Evolutionary conservation across 2,888 invertebrate genomes (phyloP).

Genomic region (Archaeoteleia sp.): DNA sequence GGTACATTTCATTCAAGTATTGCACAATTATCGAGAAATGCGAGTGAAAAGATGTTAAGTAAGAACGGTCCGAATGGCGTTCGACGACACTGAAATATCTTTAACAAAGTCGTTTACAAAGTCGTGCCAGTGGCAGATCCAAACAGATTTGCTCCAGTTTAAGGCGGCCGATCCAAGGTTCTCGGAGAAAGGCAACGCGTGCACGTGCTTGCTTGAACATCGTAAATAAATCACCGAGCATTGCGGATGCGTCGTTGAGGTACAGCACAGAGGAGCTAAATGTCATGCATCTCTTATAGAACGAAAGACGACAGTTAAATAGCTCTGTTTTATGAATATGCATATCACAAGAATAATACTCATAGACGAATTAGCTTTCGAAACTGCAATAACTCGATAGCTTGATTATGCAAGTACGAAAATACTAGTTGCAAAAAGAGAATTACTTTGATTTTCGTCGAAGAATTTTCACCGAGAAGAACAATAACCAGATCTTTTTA

Average conservation of each 20-base stretch:
- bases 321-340: constrained; percentile 9
- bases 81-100: constrained; percentile 28
- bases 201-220: constrained; percentile 19
- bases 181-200: constrained; percentile 27
- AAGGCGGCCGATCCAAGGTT: constrained; percentile 40
- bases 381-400: constrained; percentile 3
- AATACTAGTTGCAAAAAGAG: not conserved
- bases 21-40: constrained; percentile 36
- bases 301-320: constrained; percentile 8
- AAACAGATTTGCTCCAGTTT: constrained; percentile 43
- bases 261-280: constrained; percentile 17
- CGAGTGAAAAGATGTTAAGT: constrained; percentile 17
- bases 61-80: constrained; percentile 24
- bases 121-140: constrained; percentile 19
- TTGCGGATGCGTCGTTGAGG: constrained; percentile 37
- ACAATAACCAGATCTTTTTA: too few relatives aligned
- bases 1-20: constrained; percentile 40
- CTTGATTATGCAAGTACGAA: not conserved
- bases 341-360: constrained; percentile 12
- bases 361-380: constrained; percentile 1
- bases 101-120: constrained; percentile 34
- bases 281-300: constrained; percentile 24
- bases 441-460: not conserved
- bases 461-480: too few relatives aligned
- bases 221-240: constrained; percentile 38